Percentiles rank a stretch among this genome's conserved stretches.
phyloP scores from a whole-genome alignment of 2,113 vertebrate genomes.

The Triplophysa siluroides region DNA sequence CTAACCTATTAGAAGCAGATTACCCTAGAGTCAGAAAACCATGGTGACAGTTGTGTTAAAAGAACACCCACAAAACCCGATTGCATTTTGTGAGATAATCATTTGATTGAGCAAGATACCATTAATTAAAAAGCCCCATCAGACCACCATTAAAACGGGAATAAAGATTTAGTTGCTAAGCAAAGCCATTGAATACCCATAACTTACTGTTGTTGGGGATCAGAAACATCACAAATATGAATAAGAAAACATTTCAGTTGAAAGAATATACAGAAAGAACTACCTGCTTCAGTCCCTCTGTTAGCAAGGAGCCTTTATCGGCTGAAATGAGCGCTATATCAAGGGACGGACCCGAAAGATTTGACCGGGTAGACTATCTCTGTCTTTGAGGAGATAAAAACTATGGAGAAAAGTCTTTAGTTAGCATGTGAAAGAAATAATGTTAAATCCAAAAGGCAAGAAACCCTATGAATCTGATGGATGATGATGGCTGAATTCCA shows the following conservation, averaged over 20 bases:
- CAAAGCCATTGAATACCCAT: background rate
- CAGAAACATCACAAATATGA: slow-evolving; percentile 37
- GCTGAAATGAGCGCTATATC: slow-evolving; percentile 72
- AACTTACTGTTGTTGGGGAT: slow-evolving; percentile 20
- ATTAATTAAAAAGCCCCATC: no score
- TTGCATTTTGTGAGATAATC: background rate
- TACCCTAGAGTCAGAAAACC: background rate
- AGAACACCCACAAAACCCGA: background rate
- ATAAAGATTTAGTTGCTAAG: background rate
- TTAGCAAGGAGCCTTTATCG: slow-evolving; percentile 70
- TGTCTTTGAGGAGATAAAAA: slow-evolving; percentile 72
- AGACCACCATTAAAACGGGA: no score
- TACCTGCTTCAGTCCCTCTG: slow-evolving; percentile 69
- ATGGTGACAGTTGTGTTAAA: background rate
- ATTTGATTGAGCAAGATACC: background rate
- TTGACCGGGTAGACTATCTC: slow-evolving; percentile 78
- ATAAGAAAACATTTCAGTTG: slow-evolving; percentile 51
- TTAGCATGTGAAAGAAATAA: slow-evolving; percentile 64
- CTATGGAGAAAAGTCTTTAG: slow-evolving; percentile 68
- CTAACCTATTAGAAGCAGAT: background rate
- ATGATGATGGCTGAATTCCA: slow-evolving; percentile 63
- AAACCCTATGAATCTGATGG: slow-evolving; percentile 32
- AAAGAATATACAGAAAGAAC: slow-evolving; percentile 67
- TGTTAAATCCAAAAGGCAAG: slow-evolving; percentile 46
- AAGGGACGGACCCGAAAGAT: slow-evolving; percentile 69